Conservation (phyloP, 2,113 vertebrate genomes). For the Murina feae region DNA sequence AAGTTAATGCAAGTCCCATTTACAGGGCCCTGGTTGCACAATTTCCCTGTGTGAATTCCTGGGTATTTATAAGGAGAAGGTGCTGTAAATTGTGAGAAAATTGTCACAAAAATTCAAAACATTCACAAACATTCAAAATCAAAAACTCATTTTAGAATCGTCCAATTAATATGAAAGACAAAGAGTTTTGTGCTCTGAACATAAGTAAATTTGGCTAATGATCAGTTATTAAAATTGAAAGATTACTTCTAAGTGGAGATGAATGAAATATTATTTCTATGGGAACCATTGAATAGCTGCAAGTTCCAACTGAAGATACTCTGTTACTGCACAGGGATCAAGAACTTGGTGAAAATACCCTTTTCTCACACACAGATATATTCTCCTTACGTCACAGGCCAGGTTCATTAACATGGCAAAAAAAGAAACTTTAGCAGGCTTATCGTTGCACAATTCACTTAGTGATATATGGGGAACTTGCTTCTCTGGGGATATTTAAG, state of each 20-base stretch:
- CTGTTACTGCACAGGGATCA: not conserved
- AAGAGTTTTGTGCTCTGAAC: not conserved
- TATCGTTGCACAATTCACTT: not conserved
- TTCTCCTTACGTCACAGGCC: not conserved
- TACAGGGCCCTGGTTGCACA: not conserved
- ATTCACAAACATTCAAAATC: not conserved
- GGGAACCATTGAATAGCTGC: not conserved
- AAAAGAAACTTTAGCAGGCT: too few species aligned
- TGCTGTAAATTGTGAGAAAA: not conserved
- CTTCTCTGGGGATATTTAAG: not conserved
- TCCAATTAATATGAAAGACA: not conserved
- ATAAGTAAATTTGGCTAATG: not conserved
- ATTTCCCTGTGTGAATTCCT: not conserved
- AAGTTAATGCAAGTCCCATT: not conserved
- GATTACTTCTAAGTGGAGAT: not conserved
- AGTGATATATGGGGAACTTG: not conserved
- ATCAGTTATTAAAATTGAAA: not conserved
- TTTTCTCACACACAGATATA: constrained; percentile 25
- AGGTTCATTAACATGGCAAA: accelerated
- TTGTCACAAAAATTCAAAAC: not conserved
- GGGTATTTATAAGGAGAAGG: not conserved
- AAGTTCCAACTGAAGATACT: not conserved
- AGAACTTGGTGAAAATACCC: not conserved
- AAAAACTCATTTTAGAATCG: not conserved
- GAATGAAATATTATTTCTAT: not conserved